phyloP scores from a whole-genome alignment of 2,888 invertebrate species.

The Scaptomyza cyrtandrae region DNA sequence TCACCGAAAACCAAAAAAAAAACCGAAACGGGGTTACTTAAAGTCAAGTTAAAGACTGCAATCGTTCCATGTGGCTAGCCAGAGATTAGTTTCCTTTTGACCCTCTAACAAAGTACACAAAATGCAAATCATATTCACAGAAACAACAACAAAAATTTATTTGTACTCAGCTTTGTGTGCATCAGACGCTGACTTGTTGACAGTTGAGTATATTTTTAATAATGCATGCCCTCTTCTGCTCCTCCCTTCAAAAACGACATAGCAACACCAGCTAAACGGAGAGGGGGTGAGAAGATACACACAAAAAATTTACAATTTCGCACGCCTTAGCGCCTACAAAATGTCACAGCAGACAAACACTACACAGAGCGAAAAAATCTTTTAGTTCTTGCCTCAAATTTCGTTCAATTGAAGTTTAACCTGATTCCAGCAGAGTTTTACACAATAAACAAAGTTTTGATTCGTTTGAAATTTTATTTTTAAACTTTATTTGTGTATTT shows the following conservation, averaged over 20 bases:
- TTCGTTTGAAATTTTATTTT: too few species aligned
- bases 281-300: conserved; percentile 7
- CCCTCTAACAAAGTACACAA: not conserved
- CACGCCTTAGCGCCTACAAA: conserved; percentile 77
- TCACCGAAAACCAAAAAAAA: not conserved
- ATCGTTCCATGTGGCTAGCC: conserved; percentile 14
- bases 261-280: conserved; percentile 21
- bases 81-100: conserved; percentile 9
- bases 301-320: conserved; percentile 75
- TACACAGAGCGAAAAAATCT: not conserved
- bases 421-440: too few species aligned
- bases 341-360: conserved; percentile 58
- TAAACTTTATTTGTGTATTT: too few species aligned
- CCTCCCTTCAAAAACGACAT: conserved; percentile 8
- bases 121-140: conserved; percentile 38
- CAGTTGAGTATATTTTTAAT: conserved; percentile 79
- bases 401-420: too few species aligned
- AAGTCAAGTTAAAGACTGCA: conserved; percentile 22
- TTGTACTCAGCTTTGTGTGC: conserved; percentile 26
- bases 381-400: too few species aligned
- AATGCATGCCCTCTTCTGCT: conserved; percentile 56
- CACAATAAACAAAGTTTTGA: too few species aligned
- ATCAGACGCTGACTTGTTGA: conserved; percentile 75
- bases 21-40: conserved; percentile 8
- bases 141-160: conserved; percentile 1